phyloP scores from a whole-genome alignment of 2,113 vertebrate genomes.

The Phylloscopus whistleri region DNA sequence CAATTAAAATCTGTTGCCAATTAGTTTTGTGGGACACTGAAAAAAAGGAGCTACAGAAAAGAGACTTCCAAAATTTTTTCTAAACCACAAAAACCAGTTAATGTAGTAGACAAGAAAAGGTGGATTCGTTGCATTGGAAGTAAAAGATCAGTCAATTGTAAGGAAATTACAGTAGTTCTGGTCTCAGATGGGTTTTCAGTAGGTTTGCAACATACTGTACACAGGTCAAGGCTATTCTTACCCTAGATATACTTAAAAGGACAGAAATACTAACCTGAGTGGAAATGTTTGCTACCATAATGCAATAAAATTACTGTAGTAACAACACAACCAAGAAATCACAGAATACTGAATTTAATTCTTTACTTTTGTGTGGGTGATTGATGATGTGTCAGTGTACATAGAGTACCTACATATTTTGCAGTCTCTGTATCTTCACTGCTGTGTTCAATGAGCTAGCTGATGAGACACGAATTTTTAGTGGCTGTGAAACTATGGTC shows the following conservation, averaged over 20 bases:
- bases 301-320: not conserved
- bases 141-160: slow-evolving; percentile 18
- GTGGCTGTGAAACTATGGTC: not conserved
- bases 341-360: not conserved
- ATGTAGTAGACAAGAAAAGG: not conserved
- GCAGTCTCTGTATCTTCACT: not conserved
- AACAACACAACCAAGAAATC: not conserved
- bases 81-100: not conserved
- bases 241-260: not conserved
- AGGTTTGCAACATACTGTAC: not conserved
- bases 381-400: not conserved
- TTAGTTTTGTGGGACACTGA: not conserved
- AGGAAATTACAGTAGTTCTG: slow-evolving; percentile 6
- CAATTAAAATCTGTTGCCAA: not conserved
- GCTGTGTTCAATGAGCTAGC: not conserved
- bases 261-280: not conserved
- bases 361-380: not conserved
- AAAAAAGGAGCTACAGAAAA: not conserved
- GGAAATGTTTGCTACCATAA: not conserved
- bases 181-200: not conserved
- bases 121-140: slow-evolving; percentile 21
- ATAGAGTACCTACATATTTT: not conserved
- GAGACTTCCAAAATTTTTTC: not conserved
- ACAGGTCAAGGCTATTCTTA: not conserved
- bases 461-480: slow-evolving; percentile 13